Percentiles rank a stretch among this genome's conserved stretches.
Evolutionary conservation across 2,888 invertebrate species (phyloP).

Genomic region (Oscheius sp.): DNA sequence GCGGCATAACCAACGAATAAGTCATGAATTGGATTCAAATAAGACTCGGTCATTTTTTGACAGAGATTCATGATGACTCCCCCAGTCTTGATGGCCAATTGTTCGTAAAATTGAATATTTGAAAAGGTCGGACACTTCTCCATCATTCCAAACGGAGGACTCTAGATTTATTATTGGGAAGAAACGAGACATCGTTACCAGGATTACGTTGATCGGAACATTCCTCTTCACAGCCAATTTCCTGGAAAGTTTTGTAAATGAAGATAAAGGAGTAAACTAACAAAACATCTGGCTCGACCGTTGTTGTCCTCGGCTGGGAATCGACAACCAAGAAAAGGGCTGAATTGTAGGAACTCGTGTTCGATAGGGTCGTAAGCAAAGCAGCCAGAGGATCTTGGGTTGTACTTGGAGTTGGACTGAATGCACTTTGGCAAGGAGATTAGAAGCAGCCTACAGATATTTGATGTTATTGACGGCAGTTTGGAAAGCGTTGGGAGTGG

Average conservation of each 20-base stretch:
- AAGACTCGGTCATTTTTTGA: conserved; percentile 1
- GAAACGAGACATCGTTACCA: too few species aligned
- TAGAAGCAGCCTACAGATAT: not conserved
- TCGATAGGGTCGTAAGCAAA: conserved; percentile 33
- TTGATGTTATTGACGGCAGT: not conserved
- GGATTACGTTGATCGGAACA: conserved; percentile 29
- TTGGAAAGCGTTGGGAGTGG: not conserved
- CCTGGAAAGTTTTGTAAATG: not conserved
- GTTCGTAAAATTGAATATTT: conserved; percentile 29
- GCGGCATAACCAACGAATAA: conserved; percentile 6
- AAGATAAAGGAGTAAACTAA: conserved; percentile 16
- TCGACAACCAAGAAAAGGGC: conserved; percentile 47
- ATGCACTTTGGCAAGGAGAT: not conserved
- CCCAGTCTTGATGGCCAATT: conserved; percentile 39
- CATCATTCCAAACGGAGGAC: conserved; percentile 36
- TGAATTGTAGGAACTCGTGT: conserved; percentile 37
- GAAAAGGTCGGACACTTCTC: conserved; percentile 21
- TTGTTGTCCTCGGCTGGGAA: conserved; percentile 11
- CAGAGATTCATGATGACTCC: conserved; percentile 48
- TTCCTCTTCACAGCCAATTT: not conserved
- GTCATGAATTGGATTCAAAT: not conserved
- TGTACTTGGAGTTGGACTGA: conserved; percentile 32
- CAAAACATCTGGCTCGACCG: conserved; percentile 34
- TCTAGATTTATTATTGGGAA: too few species aligned
- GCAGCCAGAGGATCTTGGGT: conserved; percentile 38